Base-by-base conservation (phyloP, 2,888 invertebrate genomes). In the Dynastes hyllus region DNA sequence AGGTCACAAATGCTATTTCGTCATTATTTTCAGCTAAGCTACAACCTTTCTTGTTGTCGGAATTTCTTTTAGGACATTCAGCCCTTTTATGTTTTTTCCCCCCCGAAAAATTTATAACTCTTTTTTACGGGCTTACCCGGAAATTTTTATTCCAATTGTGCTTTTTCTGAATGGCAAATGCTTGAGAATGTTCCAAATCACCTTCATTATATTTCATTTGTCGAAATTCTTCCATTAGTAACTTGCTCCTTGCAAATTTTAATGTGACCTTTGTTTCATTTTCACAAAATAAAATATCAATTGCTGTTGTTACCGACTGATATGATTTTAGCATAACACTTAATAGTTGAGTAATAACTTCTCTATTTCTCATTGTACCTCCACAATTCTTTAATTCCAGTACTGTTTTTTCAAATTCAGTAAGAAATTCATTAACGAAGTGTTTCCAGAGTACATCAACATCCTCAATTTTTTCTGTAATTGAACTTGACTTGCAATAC, bases 301-400 rank as follows among this genome's bases (percentile, higher is more conserved):
- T 82, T 16, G 81, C 81, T 70, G 81, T 81, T 29, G 79, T 79
- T 45, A 81, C 81, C 4, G 77, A 27, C 70, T 81, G 81, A 71
- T 67, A 81, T 73, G 71, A 51, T 55, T 79, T 77, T 2, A 80
- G 81, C 80, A 81, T 82, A 6, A 78, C 50, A 53, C 79, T 79
- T 22, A 82, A 50, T 37, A 82, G 65, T 51, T 81, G 82, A 32
- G 73, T 67, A 16, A 82, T 71, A 2, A 81, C 22, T 80, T 82
- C 81, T 22, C 27, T 51, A 2, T 80, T 70, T n/a, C 78, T 40
- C 11, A 81, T 78, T 40, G 70, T 81, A 40, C 78, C 80, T 16
- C 81, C 81, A 65, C 78, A 76, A 65, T 29, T 63, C 71, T 78
- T 81, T 29, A 80, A 40, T 58, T 82, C 81, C 27, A 55, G 9